Evolutionary conservation across 2,888 invertebrate genomes (phyloP).

Genomic region (Pomacea canaliculata): DNA sequence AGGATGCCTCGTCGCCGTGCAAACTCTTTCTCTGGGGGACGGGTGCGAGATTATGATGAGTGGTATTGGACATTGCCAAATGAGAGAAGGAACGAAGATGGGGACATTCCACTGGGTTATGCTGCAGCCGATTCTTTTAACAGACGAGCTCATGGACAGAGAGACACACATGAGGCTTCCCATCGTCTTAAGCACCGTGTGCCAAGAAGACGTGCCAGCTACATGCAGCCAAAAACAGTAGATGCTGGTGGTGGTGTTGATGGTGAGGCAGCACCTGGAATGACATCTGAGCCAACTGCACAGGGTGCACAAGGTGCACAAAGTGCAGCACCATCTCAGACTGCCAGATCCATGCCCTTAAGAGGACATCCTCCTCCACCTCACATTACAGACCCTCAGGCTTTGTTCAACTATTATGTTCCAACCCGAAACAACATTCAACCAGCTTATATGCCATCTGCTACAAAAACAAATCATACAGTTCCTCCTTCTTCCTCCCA

Average conservation of each 20-base stretch:
- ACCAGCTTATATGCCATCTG: background rate
- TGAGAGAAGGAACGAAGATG: constrained; percentile 44
- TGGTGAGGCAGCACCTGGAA: background rate
- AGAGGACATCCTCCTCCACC: background rate
- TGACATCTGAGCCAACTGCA: background rate
- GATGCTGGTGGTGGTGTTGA: background rate
- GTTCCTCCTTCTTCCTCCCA: constrained; percentile 17
- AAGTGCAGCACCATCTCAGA: background rate
- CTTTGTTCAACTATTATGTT: constrained; percentile 28
- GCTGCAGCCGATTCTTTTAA: constrained; percentile 60
- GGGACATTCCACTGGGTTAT: constrained; percentile 57
- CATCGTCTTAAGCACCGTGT: constrained; percentile 5
- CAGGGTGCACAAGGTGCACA: background rate
- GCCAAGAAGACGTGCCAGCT: background rate
- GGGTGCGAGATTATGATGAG: constrained; percentile 54
- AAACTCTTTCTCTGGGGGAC: constrained; percentile 58
- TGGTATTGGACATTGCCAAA: constrained; percentile 53
- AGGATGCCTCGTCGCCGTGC: constrained; percentile 57
- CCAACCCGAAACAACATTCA: constrained; percentile 19
- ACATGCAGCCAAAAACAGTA: background rate
- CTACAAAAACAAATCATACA: constrained; percentile 13
- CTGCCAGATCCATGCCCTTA: background rate
- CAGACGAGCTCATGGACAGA: constrained; percentile 19
- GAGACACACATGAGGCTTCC: constrained; percentile 9
- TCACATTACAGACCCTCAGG: constrained; percentile 10